These are phyloP conservation scores for Neosilurus mollespiculum DNA, from an alignment of 2,797 vertebrate genomes.

Conservation along the genomic window DNA sequence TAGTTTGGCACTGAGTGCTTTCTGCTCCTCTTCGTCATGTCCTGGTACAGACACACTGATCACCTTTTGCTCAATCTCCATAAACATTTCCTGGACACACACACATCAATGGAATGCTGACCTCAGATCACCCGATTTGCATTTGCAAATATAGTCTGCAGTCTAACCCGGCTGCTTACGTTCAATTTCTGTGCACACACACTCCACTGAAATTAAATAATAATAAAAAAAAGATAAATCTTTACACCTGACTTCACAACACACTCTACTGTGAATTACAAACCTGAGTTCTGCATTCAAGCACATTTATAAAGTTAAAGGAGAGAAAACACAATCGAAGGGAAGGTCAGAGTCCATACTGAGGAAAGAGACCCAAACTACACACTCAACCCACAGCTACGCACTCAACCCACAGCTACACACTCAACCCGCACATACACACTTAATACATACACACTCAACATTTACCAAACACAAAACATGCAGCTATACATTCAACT, in stretches of 20 bases:
- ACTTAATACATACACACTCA: background rate
- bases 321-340: background rate
- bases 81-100: slow-evolving; percentile 76
- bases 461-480: background rate
- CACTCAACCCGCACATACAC: no score
- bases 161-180: background rate
- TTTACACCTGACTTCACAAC: background rate
- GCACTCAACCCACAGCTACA: no score
- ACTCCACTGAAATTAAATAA: no score
- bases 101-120: background rate
- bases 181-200: background rate
- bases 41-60: slow-evolving; percentile 59
- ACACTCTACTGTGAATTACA: no score
- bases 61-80: slow-evolving; percentile 85
- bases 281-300: background rate
- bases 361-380: no score
- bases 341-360: background rate
- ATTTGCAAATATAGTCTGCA: slow-evolving; percentile 10
- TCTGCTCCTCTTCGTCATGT: slow-evolving; percentile 61
- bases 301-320: background rate
- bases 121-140: background rate
- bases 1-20: slow-evolving; percentile 79
- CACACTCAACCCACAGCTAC: no score
- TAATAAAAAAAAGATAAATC: no score
- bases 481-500: no score